Evolutionary conservation across 2,888 invertebrate genomes (phyloP).

Genomic region (Drosophila prolongata): DNA sequence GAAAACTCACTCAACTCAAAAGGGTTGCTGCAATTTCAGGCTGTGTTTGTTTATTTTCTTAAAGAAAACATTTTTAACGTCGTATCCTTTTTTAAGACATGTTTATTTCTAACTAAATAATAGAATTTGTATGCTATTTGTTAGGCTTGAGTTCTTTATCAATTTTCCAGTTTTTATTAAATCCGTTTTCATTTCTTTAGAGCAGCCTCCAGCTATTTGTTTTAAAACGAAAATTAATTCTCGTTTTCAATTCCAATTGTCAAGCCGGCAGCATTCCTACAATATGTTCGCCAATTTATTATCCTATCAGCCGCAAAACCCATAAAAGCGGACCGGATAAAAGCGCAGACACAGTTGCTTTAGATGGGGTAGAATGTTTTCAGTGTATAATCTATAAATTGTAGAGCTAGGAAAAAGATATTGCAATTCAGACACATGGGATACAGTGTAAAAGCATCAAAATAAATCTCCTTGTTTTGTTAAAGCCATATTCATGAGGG

Average conservation of each 20-base stretch:
- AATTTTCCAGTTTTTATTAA: background rate
- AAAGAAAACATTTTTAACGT: background rate
- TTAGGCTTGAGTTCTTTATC: too few species aligned
- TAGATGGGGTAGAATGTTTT: conserved; percentile 30
- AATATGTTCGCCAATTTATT: conserved; percentile 29
- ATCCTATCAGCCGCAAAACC: conserved; percentile 15
- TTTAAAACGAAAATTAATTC: conserved; percentile 5
- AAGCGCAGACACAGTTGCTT: conserved; percentile 19
- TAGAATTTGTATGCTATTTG: too few species aligned
- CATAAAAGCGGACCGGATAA: conserved; percentile 12
- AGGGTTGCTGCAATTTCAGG: conserved; percentile 10
- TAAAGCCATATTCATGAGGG: conserved; percentile 25
- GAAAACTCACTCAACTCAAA: conserved; percentile 12
- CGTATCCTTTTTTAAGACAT: too few species aligned
- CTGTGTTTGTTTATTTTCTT: conserved; percentile 7
- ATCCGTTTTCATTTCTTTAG: background rate
- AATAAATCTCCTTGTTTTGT: conserved; percentile 42
- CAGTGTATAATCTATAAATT: conserved; percentile 46
- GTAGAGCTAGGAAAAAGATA: conserved; percentile 46
- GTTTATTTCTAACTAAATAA: too few species aligned
- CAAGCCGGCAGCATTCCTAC: conserved; percentile 6
- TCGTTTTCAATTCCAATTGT: conserved; percentile 9
- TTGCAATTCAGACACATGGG: conserved; percentile 45
- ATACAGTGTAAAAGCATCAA: conserved; percentile 27
- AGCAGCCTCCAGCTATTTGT: background rate